phyloP scores from a whole-genome alignment of 2,113 vertebrate genomes.

The Brachyhypopomus occidentalis region DNA sequence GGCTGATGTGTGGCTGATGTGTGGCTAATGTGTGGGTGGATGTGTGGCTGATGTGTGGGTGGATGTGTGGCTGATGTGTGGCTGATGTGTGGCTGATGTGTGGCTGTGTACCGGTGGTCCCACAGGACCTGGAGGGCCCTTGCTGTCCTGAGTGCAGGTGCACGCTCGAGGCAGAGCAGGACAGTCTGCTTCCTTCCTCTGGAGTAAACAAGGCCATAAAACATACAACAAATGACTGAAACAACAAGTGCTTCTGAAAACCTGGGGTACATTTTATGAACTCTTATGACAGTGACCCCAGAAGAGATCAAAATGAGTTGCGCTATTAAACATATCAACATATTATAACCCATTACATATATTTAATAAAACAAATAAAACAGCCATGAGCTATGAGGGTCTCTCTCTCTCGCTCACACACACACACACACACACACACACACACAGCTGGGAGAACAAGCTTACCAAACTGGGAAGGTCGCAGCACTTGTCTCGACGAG shows the following conservation, averaged over 20 bases:
- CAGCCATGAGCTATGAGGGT: too few relatives aligned
- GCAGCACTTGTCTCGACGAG: conserved; percentile 92
- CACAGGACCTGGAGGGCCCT: conserved; percentile 84
- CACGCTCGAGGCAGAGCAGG: conserved; percentile 90
- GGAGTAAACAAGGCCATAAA: conserved; percentile 49
- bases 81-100: too few relatives aligned
- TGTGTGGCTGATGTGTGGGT: too few relatives aligned
- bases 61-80: too few relatives aligned
- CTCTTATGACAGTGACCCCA: too few relatives aligned
- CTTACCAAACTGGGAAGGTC: conserved; percentile 95
- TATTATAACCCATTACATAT: too few relatives aligned
- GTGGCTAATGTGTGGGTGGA: too few relatives aligned
- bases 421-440: conserved; percentile 36
- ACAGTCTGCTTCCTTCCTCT: conserved; percentile 92
- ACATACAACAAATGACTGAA: not conserved
- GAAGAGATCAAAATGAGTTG: too few relatives aligned
- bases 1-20: too few relatives aligned
- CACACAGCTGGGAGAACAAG: not conserved
- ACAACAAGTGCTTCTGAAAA: conserved; percentile 10
- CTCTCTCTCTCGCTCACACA: not conserved
- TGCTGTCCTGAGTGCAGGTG: conserved; percentile 90
- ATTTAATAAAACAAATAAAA: too few relatives aligned
- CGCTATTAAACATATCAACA: too few relatives aligned
- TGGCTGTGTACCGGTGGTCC: conserved; percentile 81
- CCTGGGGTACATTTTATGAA: not conserved